Evolutionary conservation across 2,797 vertebrate genomes (phyloP), one percentile per base, ranked within the genome.

Genomic region (Centroberyx gerrardi): DNA sequence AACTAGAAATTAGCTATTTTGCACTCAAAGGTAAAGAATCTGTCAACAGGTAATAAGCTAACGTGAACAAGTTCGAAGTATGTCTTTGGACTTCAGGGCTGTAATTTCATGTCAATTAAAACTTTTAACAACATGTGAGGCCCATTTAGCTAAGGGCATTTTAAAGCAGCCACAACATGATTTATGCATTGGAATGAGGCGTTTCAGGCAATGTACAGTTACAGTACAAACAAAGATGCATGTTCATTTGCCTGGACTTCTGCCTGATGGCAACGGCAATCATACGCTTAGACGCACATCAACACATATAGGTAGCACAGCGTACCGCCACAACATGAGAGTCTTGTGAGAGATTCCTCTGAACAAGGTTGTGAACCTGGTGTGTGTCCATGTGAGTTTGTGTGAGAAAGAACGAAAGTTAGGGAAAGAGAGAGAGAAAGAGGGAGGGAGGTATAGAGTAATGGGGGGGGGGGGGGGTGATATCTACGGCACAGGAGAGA

Each of bases 401-500:
- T 61, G 76, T 70, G 17, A 59, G 10, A 67, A 64, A 58, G 55
- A 76, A 82, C 59, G 54, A 80, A 79, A 68, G 60, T 81, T 51
- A 42, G 75, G 17, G 56, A 74, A 65, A 6, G n/a, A 10, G 8
- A 78, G 74, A 68, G 62, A 81, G 73, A 82, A 60, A 72, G 49
- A 62, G 53, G 44, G 52, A 52, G 52, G 18, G 46, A 33, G 27
- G n/a, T 2, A 33, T 12, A 51, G 48, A 33, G 22, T 12, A 8
- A 44, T 22, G 22, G 22, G 22, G 22, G 36, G 53, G 28, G 2
- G 13, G 4, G 60, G 66, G 61, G 68, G 66, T 72, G 68, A 90
- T 85, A 88, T 90, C 70, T 84, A 68, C 62, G 36, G 75, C 79
- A 78, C 80, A 81, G 81, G 83, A 84, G 84, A 85, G 76, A 76